A percentile compares a stretch with the other conserved stretches of the same genome.
phyloP scores from a whole-genome alignment of 2,113 vertebrate species.

The Charadrius vociferus region DNA sequence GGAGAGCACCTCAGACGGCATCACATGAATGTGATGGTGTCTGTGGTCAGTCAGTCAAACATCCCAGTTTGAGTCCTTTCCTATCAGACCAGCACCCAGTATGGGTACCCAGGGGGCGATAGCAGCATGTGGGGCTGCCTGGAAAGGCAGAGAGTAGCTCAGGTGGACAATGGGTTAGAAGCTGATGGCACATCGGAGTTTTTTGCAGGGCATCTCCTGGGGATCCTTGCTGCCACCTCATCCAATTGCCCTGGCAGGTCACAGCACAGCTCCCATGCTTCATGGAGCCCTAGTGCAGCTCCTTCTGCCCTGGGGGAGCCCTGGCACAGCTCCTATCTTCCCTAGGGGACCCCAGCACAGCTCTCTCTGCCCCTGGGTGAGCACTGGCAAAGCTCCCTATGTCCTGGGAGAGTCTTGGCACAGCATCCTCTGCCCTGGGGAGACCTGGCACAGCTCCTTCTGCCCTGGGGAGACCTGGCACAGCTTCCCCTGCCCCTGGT shows the following conservation, averaged over 20 bases:
- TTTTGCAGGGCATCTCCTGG: not conserved
- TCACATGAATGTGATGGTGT: fast-evolving
- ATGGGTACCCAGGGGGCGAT: not conserved
- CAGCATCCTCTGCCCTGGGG: not conserved
- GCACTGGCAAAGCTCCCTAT: not conserved
- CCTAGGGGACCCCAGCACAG: not conserved
- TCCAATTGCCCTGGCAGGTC: not conserved
- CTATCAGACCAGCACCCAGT: not conserved
- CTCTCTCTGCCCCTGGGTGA: not conserved
- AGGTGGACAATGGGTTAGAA: not conserved
- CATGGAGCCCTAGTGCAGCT: not conserved
- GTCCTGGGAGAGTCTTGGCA: not conserved
- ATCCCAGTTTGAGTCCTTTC: not conserved
- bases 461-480: not conserved
- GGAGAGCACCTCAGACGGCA: not conserved
- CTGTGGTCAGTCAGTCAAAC: not conserved
- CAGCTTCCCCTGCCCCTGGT: not conserved
- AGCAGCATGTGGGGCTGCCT: not conserved
- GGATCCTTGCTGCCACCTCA: fast-evolving
- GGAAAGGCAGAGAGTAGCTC: not conserved
- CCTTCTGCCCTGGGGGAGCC: not conserved
- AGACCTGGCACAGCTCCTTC: not conserved
- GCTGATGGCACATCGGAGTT: not conserved
- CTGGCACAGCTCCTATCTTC: not conserved
- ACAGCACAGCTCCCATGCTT: not conserved